Evolutionary conservation across 2,113 vertebrate genomes (phyloP).

Genomic region (Cyanistes caeruleus): DNA sequence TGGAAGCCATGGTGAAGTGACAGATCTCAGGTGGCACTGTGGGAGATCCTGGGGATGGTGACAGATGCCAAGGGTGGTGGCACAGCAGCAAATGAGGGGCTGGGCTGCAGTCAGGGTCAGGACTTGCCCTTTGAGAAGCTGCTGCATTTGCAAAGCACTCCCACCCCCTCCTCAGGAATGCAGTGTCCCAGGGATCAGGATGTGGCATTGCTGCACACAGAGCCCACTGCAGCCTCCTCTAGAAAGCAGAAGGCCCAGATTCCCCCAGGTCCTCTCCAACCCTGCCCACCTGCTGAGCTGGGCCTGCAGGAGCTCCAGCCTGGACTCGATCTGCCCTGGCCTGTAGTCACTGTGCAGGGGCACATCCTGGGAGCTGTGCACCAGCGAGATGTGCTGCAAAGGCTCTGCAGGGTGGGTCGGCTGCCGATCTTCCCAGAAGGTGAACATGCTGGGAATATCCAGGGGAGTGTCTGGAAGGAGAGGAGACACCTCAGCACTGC

Average conservation of each 20-base stretch:
- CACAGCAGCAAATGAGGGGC: background rate
- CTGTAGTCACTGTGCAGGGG: constrained; percentile 67
- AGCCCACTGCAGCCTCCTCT: background rate
- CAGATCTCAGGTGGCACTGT: background rate
- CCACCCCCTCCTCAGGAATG: background rate
- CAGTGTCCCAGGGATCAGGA: background rate
- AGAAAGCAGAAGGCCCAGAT: background rate
- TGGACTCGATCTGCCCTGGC: constrained; percentile 83
- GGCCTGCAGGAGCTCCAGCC: constrained; percentile 89
- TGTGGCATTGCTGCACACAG: background rate
- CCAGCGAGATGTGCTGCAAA: constrained; percentile 75
- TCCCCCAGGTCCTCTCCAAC: background rate
- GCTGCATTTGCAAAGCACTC: background rate
- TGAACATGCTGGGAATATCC: constrained; percentile 80
- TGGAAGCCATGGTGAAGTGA: background rate
- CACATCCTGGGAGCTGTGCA: constrained; percentile 41
- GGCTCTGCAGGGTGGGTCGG: constrained; percentile 68
- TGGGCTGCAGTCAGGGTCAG: background rate
- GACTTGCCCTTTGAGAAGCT: background rate
- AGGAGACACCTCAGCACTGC: background rate
- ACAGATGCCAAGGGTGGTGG: background rate
- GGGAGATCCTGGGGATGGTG: background rate
- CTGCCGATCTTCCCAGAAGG: constrained; percentile 85
- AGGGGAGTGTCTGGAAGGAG: constrained; percentile 72
- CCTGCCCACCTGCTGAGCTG: constrained; percentile 88